Conservation (phyloP, 2,797 vertebrate genomes). For the Dicrostonyx torquatus region DNA sequence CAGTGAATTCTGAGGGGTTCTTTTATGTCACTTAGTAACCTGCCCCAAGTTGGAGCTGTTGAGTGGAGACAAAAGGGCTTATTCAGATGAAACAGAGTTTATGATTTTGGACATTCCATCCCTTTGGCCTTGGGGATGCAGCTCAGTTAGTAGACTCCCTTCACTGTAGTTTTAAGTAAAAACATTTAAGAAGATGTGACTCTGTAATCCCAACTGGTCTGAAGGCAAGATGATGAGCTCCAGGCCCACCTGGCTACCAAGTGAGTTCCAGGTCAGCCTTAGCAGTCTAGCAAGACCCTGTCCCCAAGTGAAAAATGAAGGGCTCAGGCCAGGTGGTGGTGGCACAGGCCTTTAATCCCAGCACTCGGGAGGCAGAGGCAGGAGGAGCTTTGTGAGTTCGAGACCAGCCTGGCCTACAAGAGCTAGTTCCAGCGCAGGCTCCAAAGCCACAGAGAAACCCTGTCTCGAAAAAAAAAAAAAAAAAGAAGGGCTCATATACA, state of each 20-base stretch:
- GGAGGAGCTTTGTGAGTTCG: too few relatives aligned
- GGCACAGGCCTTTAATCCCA: too few relatives aligned
- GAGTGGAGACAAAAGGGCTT: neutral
- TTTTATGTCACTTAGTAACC: neutral
- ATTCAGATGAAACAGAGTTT: constrained; percentile 26
- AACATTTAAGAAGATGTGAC: neutral
- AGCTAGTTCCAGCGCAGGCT: too few relatives aligned
- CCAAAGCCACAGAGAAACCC: too few relatives aligned
- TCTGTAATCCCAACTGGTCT: neutral
- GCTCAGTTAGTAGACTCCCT: neutral
- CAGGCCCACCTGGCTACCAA: neutral
- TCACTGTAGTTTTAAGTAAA: neutral
- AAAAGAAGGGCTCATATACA: too few relatives aligned
- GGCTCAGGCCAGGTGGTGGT: too few relatives aligned
- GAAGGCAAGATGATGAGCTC: neutral
- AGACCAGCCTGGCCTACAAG: too few relatives aligned
- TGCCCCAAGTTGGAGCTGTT: neutral
- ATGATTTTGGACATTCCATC: neutral
- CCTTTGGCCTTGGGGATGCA: neutral
- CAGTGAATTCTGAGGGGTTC: neutral
- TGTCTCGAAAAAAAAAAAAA: too few relatives aligned
- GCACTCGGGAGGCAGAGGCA: too few relatives aligned
- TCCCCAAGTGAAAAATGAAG: neutral
- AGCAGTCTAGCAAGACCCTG: neutral
- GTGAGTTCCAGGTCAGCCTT: neutral